Evolutionary conservation across 2,113 vertebrate genomes (phyloP), one percentile per base, ranked within the genome.

Genomic region (Spilogale gracilis): DNA sequence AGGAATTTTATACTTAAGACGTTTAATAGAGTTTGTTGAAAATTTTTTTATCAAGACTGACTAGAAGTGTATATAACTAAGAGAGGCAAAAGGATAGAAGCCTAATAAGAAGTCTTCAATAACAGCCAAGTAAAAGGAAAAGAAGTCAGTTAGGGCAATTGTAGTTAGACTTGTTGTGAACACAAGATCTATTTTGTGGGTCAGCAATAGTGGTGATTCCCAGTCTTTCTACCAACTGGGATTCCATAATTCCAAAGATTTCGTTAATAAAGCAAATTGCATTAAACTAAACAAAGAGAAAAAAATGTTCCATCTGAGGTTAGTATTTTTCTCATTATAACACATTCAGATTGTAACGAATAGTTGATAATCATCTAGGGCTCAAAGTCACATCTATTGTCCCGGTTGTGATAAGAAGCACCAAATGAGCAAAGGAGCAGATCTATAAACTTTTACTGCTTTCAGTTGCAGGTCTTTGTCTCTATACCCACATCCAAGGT

Each of bases 251-350:
- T 93, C 16, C 11, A 85, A 94, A 95, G 38, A 45, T 82, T 91
- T 65, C 45, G 61, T 89, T 95, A 54, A 61, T 52, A 56, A 95
- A 74, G 9, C 65, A 74, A 91, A 74, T 38, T 90, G 18, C 21
- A 80, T 85, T 88, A 94, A 93, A 61, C 30, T 80, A 69, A 89
- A 89, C 89, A 96, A 94, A 84, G 56, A 18, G 61, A 71, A 65
- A 69, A 63, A 69, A 76, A 52, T 84, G 56, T 93, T 86, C 85
- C 69, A 84, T 61, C 38, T 87, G 83, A 92, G 79, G 63, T 92
- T 27, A 84, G 60, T 94, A 27, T 96, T 93, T 97, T 86, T 61
- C 93, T 74, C 67, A 58, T 58, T 54, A 38, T 84, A 63, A 58
- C 9, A 67, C 30, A 61, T 52, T 27, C 25, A 71, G 50, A 63